These are phyloP conservation scores for Boulengeromyrus knoepffleri DNA, from an alignment of 2,113 vertebrate genomes.

Conservation along the genomic window DNA sequence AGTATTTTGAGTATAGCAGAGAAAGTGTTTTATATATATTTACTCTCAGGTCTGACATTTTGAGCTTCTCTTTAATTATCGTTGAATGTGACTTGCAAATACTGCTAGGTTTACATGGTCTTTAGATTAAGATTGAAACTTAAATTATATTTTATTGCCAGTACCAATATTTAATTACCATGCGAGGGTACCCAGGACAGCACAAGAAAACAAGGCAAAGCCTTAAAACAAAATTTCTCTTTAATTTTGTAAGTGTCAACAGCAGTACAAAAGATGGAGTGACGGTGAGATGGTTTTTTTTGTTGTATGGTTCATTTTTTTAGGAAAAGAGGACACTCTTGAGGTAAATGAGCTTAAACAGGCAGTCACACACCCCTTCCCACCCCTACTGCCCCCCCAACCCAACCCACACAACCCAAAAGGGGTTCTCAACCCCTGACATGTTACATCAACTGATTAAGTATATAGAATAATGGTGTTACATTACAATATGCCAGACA, in stretches of 20 bases:
- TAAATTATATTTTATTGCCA: neutral
- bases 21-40: neutral
- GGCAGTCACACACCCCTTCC: slow-evolving; percentile 69
- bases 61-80: neutral
- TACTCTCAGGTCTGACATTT: neutral
- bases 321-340: slow-evolving; percentile 96
- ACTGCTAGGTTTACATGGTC: neutral
- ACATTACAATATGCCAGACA: slow-evolving; percentile 75
- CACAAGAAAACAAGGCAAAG: slow-evolving; percentile 40
- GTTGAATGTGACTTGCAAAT: neutral
- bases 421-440: slow-evolving; percentile 55
- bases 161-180: neutral
- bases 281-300: slow-evolving; percentile 77
- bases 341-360: slow-evolving; percentile 99
- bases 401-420: slow-evolving; percentile 25
- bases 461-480: slow-evolving; percentile 81
- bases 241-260: slow-evolving; percentile 99
- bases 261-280: slow-evolving; percentile 99
- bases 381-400: slow-evolving; percentile 50
- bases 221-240: slow-evolving; percentile 99
- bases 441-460: slow-evolving; percentile 66
- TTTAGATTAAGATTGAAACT: neutral
- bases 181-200: neutral
- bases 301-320: slow-evolving; percentile 27
- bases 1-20: neutral